phyloP scores from a whole-genome alignment of 2,113 vertebrate genomes.

The Shinisaurus crocodilurus region DNA sequence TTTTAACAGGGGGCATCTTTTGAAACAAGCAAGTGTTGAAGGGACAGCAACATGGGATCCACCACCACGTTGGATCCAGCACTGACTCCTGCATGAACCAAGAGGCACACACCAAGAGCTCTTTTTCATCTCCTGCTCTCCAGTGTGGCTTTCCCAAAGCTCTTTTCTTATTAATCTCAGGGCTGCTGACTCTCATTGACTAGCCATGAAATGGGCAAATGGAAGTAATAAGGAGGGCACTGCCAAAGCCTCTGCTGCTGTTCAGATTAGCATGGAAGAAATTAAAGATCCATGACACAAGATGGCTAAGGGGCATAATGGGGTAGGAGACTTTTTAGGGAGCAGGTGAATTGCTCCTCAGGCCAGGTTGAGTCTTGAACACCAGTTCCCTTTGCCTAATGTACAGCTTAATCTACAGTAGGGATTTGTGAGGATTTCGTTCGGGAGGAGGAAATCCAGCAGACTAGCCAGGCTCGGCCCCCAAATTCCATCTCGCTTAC shows the following conservation, averaged over 20 bases:
- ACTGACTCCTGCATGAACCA: neutral
- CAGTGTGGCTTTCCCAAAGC: neutral
- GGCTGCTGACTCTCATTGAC: neutral
- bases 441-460: too few species aligned
- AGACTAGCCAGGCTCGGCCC: too few species aligned
- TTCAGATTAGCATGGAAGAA: neutral
- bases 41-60: neutral
- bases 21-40: neutral
- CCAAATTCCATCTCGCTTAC: too few species aligned
- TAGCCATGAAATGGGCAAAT: too few species aligned
- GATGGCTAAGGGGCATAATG: neutral
- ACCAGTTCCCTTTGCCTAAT: neutral
- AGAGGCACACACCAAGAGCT: neutral
- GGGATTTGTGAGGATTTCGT: too few species aligned
- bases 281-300: neutral
- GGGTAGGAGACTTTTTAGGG: neutral
- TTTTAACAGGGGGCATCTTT: neutral
- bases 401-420: neutral
- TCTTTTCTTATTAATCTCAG: neutral
- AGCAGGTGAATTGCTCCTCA: too few species aligned
- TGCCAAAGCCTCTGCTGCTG: neutral
- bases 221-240: too few species aligned
- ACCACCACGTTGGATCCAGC: neutral
- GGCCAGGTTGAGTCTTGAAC: neutral
- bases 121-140: neutral